A percentile compares a stretch with the other conserved stretches of the same genome.
phyloP scores from a whole-genome alignment of 2,888 invertebrate genomes.

The Ephialtes manifestator region DNA sequence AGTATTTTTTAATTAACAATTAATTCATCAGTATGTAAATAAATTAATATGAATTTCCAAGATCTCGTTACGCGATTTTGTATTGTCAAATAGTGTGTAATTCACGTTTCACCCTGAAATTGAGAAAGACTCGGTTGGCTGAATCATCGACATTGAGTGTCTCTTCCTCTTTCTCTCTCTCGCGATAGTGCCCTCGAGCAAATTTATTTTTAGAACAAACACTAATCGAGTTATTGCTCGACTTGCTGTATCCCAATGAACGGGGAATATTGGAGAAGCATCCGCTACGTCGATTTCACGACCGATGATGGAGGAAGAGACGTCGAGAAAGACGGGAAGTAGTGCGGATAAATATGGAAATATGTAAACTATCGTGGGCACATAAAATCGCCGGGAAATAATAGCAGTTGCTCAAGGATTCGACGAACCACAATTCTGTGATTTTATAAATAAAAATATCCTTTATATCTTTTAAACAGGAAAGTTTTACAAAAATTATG shows the following conservation, averaged over 20 bases:
- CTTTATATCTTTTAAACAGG: not conserved
- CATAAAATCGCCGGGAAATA: not conserved
- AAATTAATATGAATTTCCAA: not conserved
- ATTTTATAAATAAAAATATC: not conserved
- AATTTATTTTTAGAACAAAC: conserved; percentile 65
- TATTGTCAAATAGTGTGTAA: conserved; percentile 27
- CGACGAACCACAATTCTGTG: not conserved
- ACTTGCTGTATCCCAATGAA: conserved; percentile 25
- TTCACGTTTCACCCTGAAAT: not conserved
- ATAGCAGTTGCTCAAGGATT: not conserved
- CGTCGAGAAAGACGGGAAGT: conserved; percentile 19
- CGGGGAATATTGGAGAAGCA: conserved; percentile 20
- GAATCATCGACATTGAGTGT: conserved; percentile 58
- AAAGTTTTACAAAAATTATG: not conserved
- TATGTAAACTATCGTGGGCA: conserved; percentile 31
- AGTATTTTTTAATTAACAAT: too few species aligned
- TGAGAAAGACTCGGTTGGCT: conserved; percentile 51
- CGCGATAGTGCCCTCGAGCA: conserved; percentile 54
- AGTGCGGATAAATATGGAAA: conserved; percentile 45
- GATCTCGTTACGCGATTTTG: not conserved
- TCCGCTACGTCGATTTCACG: conserved; percentile 26
- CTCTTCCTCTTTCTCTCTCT: conserved; percentile 32
- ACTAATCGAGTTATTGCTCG: conserved; percentile 48
- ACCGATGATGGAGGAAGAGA: conserved; percentile 5
- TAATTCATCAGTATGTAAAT: too few species aligned